Evolutionary conservation across 2,888 invertebrate genomes (phyloP), one percentile per base, ranked within the genome.

Genomic region (Entomobrya proxima): DNA sequence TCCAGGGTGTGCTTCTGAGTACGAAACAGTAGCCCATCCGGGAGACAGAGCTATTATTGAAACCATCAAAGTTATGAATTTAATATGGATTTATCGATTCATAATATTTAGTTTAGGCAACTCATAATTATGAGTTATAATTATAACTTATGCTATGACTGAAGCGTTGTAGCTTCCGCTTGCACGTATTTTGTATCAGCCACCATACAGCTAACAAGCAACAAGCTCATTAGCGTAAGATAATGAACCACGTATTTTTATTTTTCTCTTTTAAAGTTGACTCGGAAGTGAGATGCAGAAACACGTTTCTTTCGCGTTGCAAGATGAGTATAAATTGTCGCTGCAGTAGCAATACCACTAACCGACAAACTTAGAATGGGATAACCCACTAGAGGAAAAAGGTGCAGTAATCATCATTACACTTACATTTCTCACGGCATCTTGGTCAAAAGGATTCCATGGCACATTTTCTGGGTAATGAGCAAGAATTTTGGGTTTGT

Each of bases 361-460:
- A 44, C 44, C 40, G 24, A 69, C 27, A 15, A n/a, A 69, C 67
- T 21, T 21, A 67, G 11, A 15, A 67, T 24, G 40, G 9, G 18
- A 67, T 27, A 15, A 24, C 24, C 13, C n/a, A n/a, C n/a, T n/a
- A n/a, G 27, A 61, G n/a, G 18, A 72, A 47, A 44, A 44, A 32
- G 6, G 3, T 52, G 69, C 52, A 67, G 50, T 79, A 69, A 81
- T 72, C 55, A 81, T 72, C 58, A 72, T 75, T 55, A 52, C 30
- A 92, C 94, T 93, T 93, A 98, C 98, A 97, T 98, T 97, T 92
- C 97, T 96, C 89, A 98, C 97, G 90, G 98, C 98, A 93, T 97
- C 96, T 77, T 86, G 95, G 94, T 98, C 98, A 93, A 98, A 98
- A 83, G 96, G 95, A 93, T 97, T 96, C 93, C 96, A 95, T 88